Evolutionary conservation across 2,113 vertebrate genomes (phyloP).

Genomic region (Mus pahari): DNA sequence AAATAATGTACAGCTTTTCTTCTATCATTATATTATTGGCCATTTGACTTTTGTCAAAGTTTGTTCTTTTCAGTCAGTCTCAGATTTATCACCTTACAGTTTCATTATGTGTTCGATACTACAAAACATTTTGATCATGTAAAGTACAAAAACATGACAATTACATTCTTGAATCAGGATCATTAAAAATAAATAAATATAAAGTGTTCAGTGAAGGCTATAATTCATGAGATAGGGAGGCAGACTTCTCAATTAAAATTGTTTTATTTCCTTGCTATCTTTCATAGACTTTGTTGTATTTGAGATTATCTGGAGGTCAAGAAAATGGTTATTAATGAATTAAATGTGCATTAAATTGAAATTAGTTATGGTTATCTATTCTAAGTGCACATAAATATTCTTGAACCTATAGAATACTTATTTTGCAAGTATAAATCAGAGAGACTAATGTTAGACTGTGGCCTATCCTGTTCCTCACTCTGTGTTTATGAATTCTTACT

Average conservation of each 20-base stretch:
- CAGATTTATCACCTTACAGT: neutral
- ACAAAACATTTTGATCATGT: neutral
- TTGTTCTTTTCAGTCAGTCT: too few relatives aligned
- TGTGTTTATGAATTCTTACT: neutral
- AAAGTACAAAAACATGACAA: neutral
- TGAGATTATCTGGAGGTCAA: neutral
- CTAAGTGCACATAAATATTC: neutral
- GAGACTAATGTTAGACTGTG: neutral
- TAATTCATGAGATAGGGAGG: neutral
- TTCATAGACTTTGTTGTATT: neutral
- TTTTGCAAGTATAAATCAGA: neutral
- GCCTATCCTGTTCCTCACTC: neutral
- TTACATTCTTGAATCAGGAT: neutral
- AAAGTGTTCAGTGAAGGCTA: neutral
- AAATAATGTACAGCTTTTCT: neutral
- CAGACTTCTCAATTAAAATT: neutral
- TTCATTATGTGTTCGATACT: neutral
- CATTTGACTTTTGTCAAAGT: neutral
- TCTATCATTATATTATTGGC: neutral
- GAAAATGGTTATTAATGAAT: neutral
- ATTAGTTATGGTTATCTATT: neutral
- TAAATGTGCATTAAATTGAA: neutral
- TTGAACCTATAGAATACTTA: neutral
- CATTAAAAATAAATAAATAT: neutral
- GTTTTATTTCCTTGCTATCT: neutral